Percentiles rank a stretch among this genome's conserved stretches.
Evolutionary conservation across 92 coral and sea anemone genomes (phyloP).

Genomic region (Umimayanthus kanabou): DNA sequence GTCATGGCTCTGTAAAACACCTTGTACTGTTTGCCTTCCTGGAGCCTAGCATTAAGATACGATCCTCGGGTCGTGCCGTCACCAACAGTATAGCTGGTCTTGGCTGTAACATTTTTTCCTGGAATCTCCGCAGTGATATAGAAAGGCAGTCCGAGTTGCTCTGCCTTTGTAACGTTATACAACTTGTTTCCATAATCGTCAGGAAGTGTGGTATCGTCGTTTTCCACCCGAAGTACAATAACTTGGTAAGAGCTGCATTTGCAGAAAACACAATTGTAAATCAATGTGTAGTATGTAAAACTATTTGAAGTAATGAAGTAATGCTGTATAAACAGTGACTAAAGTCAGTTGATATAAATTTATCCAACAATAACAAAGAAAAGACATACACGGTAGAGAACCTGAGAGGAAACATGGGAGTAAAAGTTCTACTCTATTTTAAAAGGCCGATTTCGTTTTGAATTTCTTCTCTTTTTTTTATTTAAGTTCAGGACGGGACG

Average conservation of each 20-base stretch:
- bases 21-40: slow-evolving; percentile 10
- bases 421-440: no score
- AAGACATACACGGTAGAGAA: neutral
- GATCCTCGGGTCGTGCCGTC: slow-evolving; percentile 31
- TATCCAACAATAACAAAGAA: neutral
- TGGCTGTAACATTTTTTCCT: neutral
- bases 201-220: neutral
- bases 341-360: no score
- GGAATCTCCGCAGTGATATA: slow-evolving; percentile 27
- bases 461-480: no score
- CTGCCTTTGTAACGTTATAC: neutral
- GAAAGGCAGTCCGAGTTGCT: neutral
- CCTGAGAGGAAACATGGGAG: neutral
- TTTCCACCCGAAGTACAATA: slow-evolving; percentile 11
- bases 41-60: slow-evolving; percentile 18
- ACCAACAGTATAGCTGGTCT: slow-evolving; percentile 16
- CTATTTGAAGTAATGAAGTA: neutral
- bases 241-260: slow-evolving; percentile 20
- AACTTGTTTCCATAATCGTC: neutral
- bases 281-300: neutral
- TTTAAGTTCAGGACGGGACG: no score
- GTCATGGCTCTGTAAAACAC: slow-evolving; percentile 25
- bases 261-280: neutral
- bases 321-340: neutral
- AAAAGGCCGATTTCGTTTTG: no score